Base-by-base conservation (phyloP, 1,140 invertebrate species). In the Laupala kohalensis region DNA sequence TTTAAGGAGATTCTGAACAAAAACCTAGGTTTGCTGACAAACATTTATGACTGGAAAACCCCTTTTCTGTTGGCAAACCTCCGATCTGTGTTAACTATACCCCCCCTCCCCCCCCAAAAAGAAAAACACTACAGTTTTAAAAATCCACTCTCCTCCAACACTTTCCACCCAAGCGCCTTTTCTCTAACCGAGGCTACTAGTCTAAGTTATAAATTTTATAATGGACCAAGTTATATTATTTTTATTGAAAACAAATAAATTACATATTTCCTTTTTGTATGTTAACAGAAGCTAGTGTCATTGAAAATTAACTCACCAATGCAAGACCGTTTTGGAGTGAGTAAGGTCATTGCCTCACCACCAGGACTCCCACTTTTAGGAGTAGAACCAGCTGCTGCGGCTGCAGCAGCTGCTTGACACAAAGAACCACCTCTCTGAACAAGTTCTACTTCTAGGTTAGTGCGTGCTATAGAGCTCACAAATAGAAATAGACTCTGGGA, bases 381-480 rank as follows among this genome's bases (percentile, higher is more conserved):
- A 6, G 63, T 5, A n/a, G 19, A 19, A 5, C 28, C 67, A 68
- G 13, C 19, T 53, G 9, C 37, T 15, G 67, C 3, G 81, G 78
- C 30, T 74, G 75, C 6, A 76, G 73, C 68, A 74, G 74, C 15
- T 28, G 0, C 25, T 23, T 85, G 78, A 71, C 87, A 87, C 12
- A 95, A 82, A 1, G 86, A 87, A n/a, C 92, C 93, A 37, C 90
- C 91, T 62, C 92, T 86, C 78, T 95, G 92, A 37, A 94, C 88
- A 62, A 97, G 83, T 82, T 97, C 95, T 69, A 96, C 86, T 84
- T 97, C 95, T 62, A 97, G 83, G 84, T 97, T 97, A 27, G 93
- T 96, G 74, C 95, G 86, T 24, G 94, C 93, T 63, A 97, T 90
- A 25, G 94, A 97, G 73, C 89, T 92, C 25, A 96, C 90, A 81